Percentiles rank a stretch among this genome's conserved stretches.
Conservation (phyloP, 2,113 vertebrate species). For the Entomyzon cyanotis region DNA sequence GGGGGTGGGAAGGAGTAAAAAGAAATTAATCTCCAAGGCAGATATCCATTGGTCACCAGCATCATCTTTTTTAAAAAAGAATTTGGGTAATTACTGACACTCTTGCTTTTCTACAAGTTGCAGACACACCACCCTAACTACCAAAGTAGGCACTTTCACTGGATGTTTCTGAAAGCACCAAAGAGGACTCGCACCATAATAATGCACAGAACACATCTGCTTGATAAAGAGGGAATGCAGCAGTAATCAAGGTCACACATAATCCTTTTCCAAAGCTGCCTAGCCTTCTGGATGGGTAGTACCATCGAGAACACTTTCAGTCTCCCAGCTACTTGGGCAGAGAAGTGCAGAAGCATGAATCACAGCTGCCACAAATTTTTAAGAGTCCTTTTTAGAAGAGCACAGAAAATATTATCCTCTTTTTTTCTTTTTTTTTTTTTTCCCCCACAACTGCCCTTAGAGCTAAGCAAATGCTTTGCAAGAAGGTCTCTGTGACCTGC, state of each 20-base stretch:
- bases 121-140: neutral
- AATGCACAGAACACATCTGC: neutral
- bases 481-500: neutral
- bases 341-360: neutral
- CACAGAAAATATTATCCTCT: neutral
- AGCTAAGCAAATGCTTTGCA: neutral
- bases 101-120: neutral
- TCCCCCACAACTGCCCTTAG: neutral
- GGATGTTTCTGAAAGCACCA: neutral
- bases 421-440: neutral
- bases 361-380: neutral
- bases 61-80: neutral
- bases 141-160: neutral
- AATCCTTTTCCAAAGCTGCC: neutral
- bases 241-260: neutral
- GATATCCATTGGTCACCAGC: neutral
- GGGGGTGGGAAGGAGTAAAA: accelerated
- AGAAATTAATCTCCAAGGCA: neutral
- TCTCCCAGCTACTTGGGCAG: neutral
- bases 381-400: neutral
- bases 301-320: neutral
- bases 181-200: neutral
- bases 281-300: neutral
- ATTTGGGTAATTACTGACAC: neutral
- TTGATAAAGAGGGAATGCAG: neutral